Percentiles rank a stretch among this genome's conserved stretches.
Evolutionary conservation across 2,888 invertebrate genomes (phyloP).

Genomic region (Brenthis ino): DNA sequence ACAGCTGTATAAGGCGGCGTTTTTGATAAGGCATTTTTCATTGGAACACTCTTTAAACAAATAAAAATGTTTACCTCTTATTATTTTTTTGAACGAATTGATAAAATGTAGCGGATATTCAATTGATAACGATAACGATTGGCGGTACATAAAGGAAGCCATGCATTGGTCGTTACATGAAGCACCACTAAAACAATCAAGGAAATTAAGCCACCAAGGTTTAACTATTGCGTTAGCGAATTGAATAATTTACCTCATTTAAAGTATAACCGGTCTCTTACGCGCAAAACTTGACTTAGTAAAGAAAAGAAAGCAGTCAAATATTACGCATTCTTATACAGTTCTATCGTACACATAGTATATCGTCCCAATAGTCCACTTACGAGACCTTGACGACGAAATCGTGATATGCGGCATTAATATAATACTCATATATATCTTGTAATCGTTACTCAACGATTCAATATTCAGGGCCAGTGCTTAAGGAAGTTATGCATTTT

Average conservation of each 20-base stretch:
- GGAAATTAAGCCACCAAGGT: slow-evolving; percentile 23
- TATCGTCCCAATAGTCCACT: slow-evolving; percentile 27
- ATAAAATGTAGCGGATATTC: not conserved
- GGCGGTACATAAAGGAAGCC: not conserved
- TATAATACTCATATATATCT: no score
- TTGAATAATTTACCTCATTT: slow-evolving; percentile 17
- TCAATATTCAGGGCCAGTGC: not conserved
- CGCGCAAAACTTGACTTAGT: slow-evolving; percentile 11
- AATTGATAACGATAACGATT: slow-evolving; percentile 1
- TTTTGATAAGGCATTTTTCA: no score
- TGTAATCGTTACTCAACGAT: slow-evolving; percentile 2
- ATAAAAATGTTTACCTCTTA: no score
- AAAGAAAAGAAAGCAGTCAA: slow-evolving; percentile 34
- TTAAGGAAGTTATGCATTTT: not conserved
- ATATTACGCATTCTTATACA: slow-evolving; percentile 24
- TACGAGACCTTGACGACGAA: slow-evolving; percentile 29
- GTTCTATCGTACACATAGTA: slow-evolving; percentile 18
- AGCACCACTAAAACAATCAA: slow-evolving; percentile 19
- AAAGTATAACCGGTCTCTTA: slow-evolving; percentile 30
- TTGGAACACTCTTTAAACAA: no score
- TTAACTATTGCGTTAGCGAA: slow-evolving; percentile 13
- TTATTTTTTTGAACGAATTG: not conserved
- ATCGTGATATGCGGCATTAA: not conserved
- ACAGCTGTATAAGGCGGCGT: no score
- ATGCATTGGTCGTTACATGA: not conserved